phyloP scores from a whole-genome alignment of 2,888 invertebrate genomes.

The Drosophila monieri region DNA sequence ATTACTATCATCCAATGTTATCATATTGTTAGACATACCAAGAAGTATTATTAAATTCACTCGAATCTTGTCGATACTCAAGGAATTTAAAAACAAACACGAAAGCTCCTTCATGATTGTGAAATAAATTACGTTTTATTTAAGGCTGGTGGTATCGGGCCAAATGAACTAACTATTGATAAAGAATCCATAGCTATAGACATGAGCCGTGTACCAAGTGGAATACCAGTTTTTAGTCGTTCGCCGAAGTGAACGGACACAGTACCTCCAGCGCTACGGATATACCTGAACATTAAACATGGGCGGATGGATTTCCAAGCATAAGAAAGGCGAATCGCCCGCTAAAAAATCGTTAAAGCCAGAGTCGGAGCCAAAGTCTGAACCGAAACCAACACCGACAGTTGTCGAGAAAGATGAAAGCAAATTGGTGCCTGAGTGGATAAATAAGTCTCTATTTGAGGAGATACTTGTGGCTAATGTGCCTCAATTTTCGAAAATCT shows the following conservation, averaged over 20 bases:
- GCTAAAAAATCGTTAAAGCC: constrained; percentile 37
- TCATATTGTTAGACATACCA: neutral
- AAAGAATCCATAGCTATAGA: constrained; percentile 15
- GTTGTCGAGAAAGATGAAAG: constrained; percentile 4
- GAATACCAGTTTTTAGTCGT: constrained; percentile 13
- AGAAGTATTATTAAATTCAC: neutral
- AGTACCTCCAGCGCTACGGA: neutral
- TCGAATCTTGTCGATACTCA: neutral
- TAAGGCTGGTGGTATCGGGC: neutral
- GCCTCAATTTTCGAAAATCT: constrained; percentile 54
- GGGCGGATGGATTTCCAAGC: constrained; percentile 55
- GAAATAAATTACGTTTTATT: constrained; percentile 4
- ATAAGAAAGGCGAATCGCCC: constrained; percentile 27
- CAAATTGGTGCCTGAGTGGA: constrained; percentile 66
- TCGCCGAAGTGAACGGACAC: constrained; percentile 13
- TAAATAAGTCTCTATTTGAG: constrained; percentile 64
- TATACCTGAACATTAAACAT: constrained; percentile 21
- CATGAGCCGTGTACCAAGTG: neutral
- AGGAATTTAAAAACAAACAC: neutral
- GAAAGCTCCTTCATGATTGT: constrained; percentile 8
- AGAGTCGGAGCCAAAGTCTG: neutral
- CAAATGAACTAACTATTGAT: constrained; percentile 1
- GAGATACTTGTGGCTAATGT: constrained; percentile 57
- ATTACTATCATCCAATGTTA: neutral
- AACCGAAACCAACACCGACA: neutral